Conservation (phyloP, 2,888 invertebrate genomes). For the Lymantria dispar region DNA sequence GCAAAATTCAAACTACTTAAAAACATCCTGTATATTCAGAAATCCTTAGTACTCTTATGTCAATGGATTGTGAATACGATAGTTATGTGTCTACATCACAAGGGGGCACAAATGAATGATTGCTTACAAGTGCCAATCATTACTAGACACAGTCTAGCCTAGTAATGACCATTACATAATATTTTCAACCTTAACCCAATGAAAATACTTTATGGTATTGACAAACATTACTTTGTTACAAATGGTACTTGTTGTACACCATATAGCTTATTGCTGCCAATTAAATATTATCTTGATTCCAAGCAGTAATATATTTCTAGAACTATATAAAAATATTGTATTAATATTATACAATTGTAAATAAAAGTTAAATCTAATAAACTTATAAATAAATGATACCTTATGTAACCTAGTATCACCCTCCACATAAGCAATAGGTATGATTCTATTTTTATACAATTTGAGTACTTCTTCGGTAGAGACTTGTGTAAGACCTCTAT, state of each 20-base stretch:
- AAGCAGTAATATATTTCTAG: background rate
- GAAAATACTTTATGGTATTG: conserved; percentile 3
- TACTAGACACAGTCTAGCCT: conserved; percentile 38
- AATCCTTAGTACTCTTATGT: too few relatives aligned
- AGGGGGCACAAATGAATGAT: conserved; percentile 73
- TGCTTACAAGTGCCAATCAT: conserved; percentile 73
- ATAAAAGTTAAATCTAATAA: background rate
- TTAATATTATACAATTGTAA: background rate
- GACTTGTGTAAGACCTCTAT: conserved; percentile 91
- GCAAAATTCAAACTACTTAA: too few relatives aligned
- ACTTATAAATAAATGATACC: conserved; percentile 68
- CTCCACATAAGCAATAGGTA: conserved; percentile 94
- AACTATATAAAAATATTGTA: background rate
- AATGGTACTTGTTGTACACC: conserved; percentile 4
- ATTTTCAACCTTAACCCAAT: conserved; percentile 15
- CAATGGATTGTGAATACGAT: background rate
- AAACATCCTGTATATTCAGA: too few relatives aligned
- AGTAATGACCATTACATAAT: conserved; percentile 11
- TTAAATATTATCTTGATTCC: conserved; percentile 1
- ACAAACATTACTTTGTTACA: background rate
- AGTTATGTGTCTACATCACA: conserved; percentile 4
- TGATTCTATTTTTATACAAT: conserved; percentile 92
- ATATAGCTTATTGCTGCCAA: conserved; percentile 3
- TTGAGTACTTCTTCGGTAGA: conserved; percentile 92
- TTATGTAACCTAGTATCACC: conserved; percentile 87